These are phyloP conservation scores for Platyrinchus mystaceus DNA, from an alignment of 2,797 vertebrate species.

Conservation along the genomic window DNA sequence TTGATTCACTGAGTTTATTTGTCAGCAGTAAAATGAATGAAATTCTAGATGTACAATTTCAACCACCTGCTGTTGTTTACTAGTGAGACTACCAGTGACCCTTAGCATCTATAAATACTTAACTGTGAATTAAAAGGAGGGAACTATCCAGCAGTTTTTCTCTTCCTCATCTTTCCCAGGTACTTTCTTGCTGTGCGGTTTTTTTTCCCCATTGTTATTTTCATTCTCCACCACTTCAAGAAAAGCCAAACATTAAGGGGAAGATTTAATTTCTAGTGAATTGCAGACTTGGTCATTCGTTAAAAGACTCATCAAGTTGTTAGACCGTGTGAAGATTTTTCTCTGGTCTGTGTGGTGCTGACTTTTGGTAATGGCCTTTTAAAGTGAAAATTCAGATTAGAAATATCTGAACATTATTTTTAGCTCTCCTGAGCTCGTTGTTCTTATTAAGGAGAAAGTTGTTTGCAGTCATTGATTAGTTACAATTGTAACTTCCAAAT, in stretches of 20 bases:
- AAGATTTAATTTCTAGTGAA: constrained; percentile 1
- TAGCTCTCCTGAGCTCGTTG: background rate
- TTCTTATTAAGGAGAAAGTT: constrained; percentile 6
- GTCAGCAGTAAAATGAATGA: constrained; percentile 61
- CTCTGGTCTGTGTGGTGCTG: background rate
- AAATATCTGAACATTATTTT: constrained; percentile 13
- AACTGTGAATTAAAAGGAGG: constrained; percentile 35
- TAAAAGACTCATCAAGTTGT: background rate
- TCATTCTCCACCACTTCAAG: background rate
- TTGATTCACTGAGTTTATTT: constrained; percentile 49
- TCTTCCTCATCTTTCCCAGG: background rate
- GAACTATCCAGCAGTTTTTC: constrained; percentile 7
- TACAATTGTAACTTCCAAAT: background rate
- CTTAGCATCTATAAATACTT: constrained; percentile 53
- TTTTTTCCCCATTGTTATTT: background rate
- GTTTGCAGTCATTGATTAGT: constrained; percentile 29
- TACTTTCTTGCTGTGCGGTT: background rate
- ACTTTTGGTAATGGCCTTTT: background rate
- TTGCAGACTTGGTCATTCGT: background rate
- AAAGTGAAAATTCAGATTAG: constrained; percentile 24
- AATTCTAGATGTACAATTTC: constrained; percentile 55
- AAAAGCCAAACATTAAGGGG: background rate
- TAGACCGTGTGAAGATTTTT: background rate
- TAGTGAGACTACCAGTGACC: constrained; percentile 41
- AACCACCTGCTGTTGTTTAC: constrained; percentile 62